phyloP scores from a whole-genome alignment of 2,797 vertebrate species.

The Danio jaintianensis region DNA sequence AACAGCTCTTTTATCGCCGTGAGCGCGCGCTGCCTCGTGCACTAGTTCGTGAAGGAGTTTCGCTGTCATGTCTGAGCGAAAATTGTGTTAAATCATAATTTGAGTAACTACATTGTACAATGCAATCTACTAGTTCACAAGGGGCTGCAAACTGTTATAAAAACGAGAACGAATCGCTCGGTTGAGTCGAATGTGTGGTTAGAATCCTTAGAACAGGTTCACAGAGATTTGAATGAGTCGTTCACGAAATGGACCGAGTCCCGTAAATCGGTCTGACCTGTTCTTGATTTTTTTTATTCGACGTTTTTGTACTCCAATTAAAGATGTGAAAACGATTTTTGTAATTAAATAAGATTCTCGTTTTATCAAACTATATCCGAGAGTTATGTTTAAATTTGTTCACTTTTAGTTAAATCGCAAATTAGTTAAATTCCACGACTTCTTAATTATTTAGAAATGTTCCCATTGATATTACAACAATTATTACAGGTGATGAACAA shows the following conservation, averaged over 20 bases:
- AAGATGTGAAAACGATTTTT: too few species aligned
- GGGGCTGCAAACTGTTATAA: background rate
- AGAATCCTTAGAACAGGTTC: slow-evolving; percentile 8
- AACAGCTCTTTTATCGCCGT: slow-evolving; percentile 77
- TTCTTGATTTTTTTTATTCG: too few species aligned
- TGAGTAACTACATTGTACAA: background rate
- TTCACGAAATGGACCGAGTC: background rate
- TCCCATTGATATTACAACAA: too few species aligned
- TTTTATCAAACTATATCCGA: too few species aligned
- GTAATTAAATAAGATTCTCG: too few species aligned
- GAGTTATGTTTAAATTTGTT: too few species aligned
- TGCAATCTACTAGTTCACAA: background rate
- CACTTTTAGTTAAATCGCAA: too few species aligned
- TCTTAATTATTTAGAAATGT: too few species aligned
- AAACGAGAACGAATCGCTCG: background rate
- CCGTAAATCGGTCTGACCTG: too few species aligned
- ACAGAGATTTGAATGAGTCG: background rate
- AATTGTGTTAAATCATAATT: background rate
- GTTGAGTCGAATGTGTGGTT: slow-evolving; percentile 3
- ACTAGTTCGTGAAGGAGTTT: slow-evolving; percentile 83
- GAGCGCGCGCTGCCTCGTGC: slow-evolving; percentile 68
- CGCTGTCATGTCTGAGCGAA: slow-evolving; percentile 53
- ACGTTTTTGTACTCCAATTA: too few species aligned
- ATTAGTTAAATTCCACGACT: too few species aligned
- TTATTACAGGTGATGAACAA: too few species aligned